These are phyloP conservation scores for Eristalis arbustorum DNA, from an alignment of 2,888 invertebrate species.

Conservation along the genomic window DNA sequence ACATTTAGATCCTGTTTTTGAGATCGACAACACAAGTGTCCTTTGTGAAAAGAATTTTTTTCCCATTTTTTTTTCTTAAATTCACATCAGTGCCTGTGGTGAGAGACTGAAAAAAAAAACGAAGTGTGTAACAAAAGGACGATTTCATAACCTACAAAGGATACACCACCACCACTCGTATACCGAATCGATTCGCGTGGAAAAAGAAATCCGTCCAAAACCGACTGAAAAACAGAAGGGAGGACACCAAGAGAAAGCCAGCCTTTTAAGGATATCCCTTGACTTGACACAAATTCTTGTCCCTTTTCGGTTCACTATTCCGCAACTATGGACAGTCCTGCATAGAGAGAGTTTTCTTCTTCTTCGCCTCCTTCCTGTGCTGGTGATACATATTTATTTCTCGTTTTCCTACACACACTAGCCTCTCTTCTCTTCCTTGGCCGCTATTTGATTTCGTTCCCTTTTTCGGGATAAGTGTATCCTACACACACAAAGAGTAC, in stretches of 20 bases:
- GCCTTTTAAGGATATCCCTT: conserved; percentile 27
- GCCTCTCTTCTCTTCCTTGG: conserved; percentile 44
- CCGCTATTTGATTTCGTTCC: conserved; percentile 10
- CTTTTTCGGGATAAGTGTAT: conserved; percentile 57
- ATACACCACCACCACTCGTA: conserved; percentile 20
- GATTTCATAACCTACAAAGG: conserved; percentile 53
- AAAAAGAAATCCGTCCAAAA: neutral
- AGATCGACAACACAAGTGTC: conserved; percentile 12
- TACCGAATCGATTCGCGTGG: neutral
- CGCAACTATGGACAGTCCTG: neutral
- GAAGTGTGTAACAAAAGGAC: conserved; percentile 19
- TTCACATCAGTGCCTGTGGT: conserved; percentile 18
- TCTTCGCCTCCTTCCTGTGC: neutral
- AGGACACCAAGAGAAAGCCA: neutral
- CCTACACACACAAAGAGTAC: conserved; percentile 35
- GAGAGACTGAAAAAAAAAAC: neutral
- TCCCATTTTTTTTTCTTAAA: neutral
- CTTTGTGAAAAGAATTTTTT: neutral
- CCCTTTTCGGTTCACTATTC: neutral
- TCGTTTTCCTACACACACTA: conserved; percentile 2
- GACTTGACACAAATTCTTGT: neutral
- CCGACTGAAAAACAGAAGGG: conserved; percentile 7
- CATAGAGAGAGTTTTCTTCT: neutral
- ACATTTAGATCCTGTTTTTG: conserved; percentile 17
- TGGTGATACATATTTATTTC: conserved; percentile 8